Evolutionary conservation across 2,797 vertebrate genomes (phyloP).

Genomic region (Tadarida brasiliensis): DNA sequence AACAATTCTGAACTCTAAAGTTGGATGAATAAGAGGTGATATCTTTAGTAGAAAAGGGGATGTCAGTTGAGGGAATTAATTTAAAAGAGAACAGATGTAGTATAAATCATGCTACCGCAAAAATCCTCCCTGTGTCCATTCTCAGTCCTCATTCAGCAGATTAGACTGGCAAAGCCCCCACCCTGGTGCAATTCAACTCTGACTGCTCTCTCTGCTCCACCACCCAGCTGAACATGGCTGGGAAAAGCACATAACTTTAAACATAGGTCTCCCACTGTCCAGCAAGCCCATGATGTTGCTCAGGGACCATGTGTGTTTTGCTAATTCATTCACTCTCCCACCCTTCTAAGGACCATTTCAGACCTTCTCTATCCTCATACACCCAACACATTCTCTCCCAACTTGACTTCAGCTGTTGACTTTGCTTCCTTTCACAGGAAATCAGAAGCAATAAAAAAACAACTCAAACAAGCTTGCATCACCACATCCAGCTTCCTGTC

Average conservation of each 20-base stretch:
- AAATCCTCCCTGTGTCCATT: neutral
- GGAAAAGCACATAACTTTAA: neutral
- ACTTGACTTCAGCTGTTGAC: neutral
- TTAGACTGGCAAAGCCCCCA: neutral
- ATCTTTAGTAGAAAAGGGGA: neutral
- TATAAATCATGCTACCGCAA: neutral
- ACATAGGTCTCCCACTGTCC: neutral
- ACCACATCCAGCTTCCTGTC: neutral
- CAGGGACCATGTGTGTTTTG: neutral
- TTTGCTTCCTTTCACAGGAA: neutral
- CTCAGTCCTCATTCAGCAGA: neutral
- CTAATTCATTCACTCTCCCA: neutral
- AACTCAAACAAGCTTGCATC: neutral
- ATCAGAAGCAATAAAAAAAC: neutral
- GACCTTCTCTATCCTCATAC: neutral
- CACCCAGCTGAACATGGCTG: neutral
- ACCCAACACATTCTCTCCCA: neutral
- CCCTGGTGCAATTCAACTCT: neutral
- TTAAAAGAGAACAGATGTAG: neutral
- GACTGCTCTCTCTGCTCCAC: neutral
- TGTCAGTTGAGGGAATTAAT: neutral
- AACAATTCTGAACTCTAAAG: neutral
- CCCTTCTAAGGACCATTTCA: neutral
- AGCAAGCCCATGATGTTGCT: neutral
- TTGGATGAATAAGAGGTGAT: neutral